A percentile compares a stretch with the other conserved stretches of the same genome.
Evolutionary conservation across 2,888 invertebrate species (phyloP).

Genomic region (Muschampia plurimacula): DNA sequence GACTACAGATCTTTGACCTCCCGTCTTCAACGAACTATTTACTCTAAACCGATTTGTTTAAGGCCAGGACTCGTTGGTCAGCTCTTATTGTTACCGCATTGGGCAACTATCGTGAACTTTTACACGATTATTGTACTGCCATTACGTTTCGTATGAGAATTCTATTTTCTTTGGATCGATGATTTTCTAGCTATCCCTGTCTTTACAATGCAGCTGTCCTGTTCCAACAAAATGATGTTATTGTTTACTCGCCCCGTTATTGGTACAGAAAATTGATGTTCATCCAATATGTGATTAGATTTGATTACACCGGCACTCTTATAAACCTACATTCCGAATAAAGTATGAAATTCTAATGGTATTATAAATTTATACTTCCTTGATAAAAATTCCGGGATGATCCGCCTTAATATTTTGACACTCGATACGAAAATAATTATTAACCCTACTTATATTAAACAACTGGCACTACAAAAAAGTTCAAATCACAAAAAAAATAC

Average conservation of each 20-base stretch:
- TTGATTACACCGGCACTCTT: constrained; percentile 35
- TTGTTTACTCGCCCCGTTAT: constrained; percentile 81
- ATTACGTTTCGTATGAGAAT: constrained; percentile 84
- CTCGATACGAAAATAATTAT: neutral
- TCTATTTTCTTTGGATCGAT: constrained; percentile 81
- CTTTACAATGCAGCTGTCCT: constrained; percentile 56
- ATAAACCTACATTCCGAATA: constrained; percentile 7
- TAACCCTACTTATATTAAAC: neutral
- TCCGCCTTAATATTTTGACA: neutral
- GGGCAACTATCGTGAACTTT: constrained; percentile 83
- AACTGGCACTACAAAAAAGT: constrained; percentile 8
- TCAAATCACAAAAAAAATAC: constrained; percentile 2
- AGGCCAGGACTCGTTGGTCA: constrained; percentile 60
- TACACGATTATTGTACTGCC: constrained; percentile 80
- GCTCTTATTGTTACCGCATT: constrained; percentile 74
- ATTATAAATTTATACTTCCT: neutral
- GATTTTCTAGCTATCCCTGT: constrained; percentile 63
- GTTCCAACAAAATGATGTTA: constrained; percentile 73
- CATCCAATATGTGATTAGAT: constrained; percentile 55
- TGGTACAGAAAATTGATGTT: constrained; percentile 68
- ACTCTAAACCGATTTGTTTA: constrained; percentile 62
- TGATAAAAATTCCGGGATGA: neutral
- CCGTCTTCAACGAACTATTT: constrained; percentile 53
- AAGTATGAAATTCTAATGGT: neutral
- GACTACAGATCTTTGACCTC: constrained; percentile 61